Evolutionary conservation across 2,797 vertebrate species (phyloP).

Genomic region (Alcedo atthis): DNA sequence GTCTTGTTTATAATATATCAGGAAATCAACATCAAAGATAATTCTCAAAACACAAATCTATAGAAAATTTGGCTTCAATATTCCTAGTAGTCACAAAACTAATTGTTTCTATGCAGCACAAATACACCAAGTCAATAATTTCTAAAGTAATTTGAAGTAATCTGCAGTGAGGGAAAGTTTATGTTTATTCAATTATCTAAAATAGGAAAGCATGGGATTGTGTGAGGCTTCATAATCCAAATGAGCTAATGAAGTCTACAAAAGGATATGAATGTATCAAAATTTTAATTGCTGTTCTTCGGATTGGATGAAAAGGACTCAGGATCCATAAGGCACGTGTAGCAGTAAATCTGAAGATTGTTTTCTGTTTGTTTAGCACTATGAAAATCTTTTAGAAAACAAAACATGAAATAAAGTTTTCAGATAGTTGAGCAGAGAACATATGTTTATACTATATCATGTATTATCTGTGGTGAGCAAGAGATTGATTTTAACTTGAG

Average conservation of each 20-base stretch:
- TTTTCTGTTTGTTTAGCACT: slow-evolving; percentile 94
- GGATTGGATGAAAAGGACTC: slow-evolving; percentile 90
- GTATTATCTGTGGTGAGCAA: neutral
- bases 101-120: neutral
- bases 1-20: neutral
- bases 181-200: neutral
- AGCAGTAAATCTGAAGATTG: slow-evolving; percentile 96
- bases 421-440: neutral
- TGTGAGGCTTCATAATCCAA: accelerated
- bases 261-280: slow-evolving; percentile 98
- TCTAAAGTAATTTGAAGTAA: neutral
- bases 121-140: neutral
- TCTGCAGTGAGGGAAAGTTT: neutral
- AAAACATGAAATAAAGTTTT: neutral
- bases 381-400: slow-evolving; percentile 88
- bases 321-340: slow-evolving; percentile 92
- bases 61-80: neutral
- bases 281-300: slow-evolving; percentile 89
- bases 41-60: neutral
- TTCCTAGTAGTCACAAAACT: neutral
- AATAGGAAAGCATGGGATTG: neutral
- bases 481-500: neutral
- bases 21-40: neutral
- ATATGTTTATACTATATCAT: neutral
- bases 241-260: neutral